Evolutionary conservation across 2,888 invertebrate species (phyloP), one percentile per base, ranked within the genome.

Genomic region (Sarcophaga caerulescens): DNA sequence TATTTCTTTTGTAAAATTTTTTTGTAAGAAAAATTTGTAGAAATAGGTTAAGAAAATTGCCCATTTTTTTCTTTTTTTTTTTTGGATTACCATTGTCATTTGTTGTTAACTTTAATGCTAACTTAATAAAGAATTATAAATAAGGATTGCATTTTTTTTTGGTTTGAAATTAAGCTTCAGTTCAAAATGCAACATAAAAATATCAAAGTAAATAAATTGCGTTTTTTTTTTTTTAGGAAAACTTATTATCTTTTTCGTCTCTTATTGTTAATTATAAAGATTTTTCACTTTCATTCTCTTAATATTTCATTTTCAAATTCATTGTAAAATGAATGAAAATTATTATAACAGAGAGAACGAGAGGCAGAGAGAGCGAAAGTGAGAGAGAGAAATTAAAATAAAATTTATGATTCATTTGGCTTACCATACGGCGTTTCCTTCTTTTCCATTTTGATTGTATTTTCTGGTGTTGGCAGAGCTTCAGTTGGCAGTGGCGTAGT

Each of bases 341-440:
- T 35, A 35, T 35, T 35, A 35, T 35, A 35, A 35, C 35, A 35
- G 1, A 35, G 35, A 35, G 35, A 35, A 35, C 35, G 35, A 35
- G 35, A 1, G 6, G 8, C 10, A 35, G 8, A 35, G 10, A 35
- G 2, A 35, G 8, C 35, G 35, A 52, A 17, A 17, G 17, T 1
- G 17, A 52, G 12, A 52, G 17, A 52, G 52, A 52, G 82, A 57
- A 70, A 70, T 70, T 65, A 60, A 70, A 86, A 85, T 77, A 71
- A 68, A 81, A 69, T 68, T 60, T 77, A 79, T 74, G 74, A 71
- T 84, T 84, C 63, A 71, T 86, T 87, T 71, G 85, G 89, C 97
- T 95, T 96, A 97, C 97, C 97, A 96, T 97, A 97, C 95, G 97
- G 97, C 94, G 97, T 97, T 95, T 97, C 97, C 95, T 97, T 97